Evolutionary conservation across 2,888 invertebrate genomes (phyloP).

Genomic region (Drosophila percnosoma): DNA sequence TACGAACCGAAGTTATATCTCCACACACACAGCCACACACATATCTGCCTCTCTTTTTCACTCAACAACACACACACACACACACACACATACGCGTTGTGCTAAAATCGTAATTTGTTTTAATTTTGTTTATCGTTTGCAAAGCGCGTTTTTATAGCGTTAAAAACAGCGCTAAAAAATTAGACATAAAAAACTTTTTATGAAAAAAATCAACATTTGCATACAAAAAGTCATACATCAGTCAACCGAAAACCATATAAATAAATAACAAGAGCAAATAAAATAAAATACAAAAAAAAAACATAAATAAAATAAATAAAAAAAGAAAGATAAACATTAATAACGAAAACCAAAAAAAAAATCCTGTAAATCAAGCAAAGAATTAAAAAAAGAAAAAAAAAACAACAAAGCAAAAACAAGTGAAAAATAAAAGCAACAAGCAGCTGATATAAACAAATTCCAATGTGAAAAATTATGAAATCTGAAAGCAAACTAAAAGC

Average conservation of each 20-base stretch:
- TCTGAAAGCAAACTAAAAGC: constrained; percentile 29
- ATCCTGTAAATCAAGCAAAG: constrained; percentile 23
- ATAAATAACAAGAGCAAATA: neutral
- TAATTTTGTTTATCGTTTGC: constrained; percentile 34
- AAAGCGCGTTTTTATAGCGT: constrained; percentile 40
- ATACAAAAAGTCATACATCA: neutral
- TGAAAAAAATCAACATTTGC: constrained; percentile 4
- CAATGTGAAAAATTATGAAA: constrained; percentile 39
- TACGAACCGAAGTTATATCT: neutral
- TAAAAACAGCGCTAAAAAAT: constrained; percentile 19
- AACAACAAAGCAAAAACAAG: neutral
- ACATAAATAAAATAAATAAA: constrained; percentile 9
- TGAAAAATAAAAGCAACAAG: neutral
- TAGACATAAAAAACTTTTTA: neutral
- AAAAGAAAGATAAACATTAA: constrained; percentile 23
- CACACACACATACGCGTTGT: neutral
- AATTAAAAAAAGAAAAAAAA: neutral
- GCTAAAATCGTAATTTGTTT: constrained; percentile 18
- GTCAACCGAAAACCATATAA: neutral
- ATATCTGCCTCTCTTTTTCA: constrained; percentile 1
- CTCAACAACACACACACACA: neutral
- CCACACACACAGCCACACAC: neutral
- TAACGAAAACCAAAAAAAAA: neutral
- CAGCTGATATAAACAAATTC: constrained; percentile 22
- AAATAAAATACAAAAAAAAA: constrained; percentile 12